Evolutionary conservation across 2,888 invertebrate genomes (phyloP).

Genomic region (Lepidocyrtinus sp.): DNA sequence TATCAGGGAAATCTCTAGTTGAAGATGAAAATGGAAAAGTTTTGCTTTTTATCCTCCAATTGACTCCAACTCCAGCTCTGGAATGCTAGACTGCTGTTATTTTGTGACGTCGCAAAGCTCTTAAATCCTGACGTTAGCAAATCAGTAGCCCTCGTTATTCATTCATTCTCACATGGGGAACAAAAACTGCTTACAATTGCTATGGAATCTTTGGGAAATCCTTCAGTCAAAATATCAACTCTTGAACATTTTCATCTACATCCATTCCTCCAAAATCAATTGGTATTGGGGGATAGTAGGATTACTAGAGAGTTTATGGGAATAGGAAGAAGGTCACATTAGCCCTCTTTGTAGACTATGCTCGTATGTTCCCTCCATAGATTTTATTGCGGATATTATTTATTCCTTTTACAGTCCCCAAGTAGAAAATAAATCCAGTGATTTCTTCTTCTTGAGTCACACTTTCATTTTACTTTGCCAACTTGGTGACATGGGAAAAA

Average conservation of each 20-base stretch:
- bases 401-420: conserved; percentile 10
- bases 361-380: too few species aligned
- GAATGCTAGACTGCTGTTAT: too few species aligned
- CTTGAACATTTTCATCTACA: conserved; percentile 47
- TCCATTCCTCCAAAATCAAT: conserved; percentile 38
- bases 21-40: conserved; percentile 13
- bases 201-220: conserved; percentile 7
- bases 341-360: neutral
- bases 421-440: neutral
- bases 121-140: conserved; percentile 60
- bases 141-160: conserved; percentile 54
- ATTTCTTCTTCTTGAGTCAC: conserved; percentile 24
- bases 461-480: conserved; percentile 16
- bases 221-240: conserved; percentile 45
- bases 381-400: conserved; percentile 21
- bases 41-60: conserved; percentile 25
- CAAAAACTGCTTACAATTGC: too few species aligned
- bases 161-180: conserved; percentile 39
- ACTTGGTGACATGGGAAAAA: too few species aligned
- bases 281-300: too few species aligned
- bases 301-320: neutral
- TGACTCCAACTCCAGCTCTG: conserved; percentile 39
- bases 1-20: neutral
- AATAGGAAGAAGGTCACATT: conserved; percentile 14
- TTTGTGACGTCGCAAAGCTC: conserved; percentile 43